Percentiles rank a stretch among this genome's conserved stretches.
Conservation (phyloP, 2,888 invertebrate species). For the Neoitamus cyanurus region DNA sequence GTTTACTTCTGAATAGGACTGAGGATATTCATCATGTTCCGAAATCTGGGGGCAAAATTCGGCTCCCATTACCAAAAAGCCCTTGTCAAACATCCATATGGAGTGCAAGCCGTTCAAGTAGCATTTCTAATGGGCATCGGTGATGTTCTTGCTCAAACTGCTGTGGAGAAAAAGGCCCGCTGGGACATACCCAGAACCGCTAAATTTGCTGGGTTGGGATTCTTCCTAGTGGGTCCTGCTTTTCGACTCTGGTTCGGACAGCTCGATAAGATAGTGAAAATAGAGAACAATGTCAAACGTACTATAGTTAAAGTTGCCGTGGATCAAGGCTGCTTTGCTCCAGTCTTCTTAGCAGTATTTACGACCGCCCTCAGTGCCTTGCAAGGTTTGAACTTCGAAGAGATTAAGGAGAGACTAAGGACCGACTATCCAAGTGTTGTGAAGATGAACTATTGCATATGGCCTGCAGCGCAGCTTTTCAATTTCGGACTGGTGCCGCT, state of each 20-base stretch:
- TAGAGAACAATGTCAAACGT: slow-evolving; percentile 58
- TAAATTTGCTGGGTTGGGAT: slow-evolving; percentile 76
- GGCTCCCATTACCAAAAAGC: not conserved
- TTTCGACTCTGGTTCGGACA: slow-evolving; percentile 77
- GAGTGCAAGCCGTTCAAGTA: slow-evolving; percentile 67
- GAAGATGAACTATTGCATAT: slow-evolving; percentile 77
- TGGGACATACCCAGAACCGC: slow-evolving; percentile 71
- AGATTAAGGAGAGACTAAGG: slow-evolving; percentile 69
- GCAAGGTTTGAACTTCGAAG: slow-evolving; percentile 70
- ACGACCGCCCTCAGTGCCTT: slow-evolving; percentile 70
- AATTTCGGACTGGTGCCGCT: slow-evolving; percentile 89
- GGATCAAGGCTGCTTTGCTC: slow-evolving; percentile 82
- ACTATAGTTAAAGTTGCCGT: slow-evolving; percentile 76
- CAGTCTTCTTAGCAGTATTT: slow-evolving; percentile 72
- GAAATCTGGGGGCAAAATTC: not conserved
- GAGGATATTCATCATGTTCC: not conserved
- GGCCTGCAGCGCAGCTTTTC: slow-evolving; percentile 86
- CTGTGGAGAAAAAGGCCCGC: slow-evolving; percentile 70
- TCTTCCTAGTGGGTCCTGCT: slow-evolving; percentile 71
- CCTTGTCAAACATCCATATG: not conserved
- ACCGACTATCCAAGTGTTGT: slow-evolving; percentile 74
- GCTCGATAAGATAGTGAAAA: slow-evolving; percentile 72
- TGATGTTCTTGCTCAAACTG: slow-evolving; percentile 80
- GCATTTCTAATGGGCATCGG: slow-evolving; percentile 81
- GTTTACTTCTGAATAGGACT: not conserved